A percentile compares a stretch with the other conserved stretches of the same genome.
These are phyloP conservation scores for Nomada ferruginata DNA, from an alignment of 2,888 invertebrate genomes.

Conservation along the genomic window DNA sequence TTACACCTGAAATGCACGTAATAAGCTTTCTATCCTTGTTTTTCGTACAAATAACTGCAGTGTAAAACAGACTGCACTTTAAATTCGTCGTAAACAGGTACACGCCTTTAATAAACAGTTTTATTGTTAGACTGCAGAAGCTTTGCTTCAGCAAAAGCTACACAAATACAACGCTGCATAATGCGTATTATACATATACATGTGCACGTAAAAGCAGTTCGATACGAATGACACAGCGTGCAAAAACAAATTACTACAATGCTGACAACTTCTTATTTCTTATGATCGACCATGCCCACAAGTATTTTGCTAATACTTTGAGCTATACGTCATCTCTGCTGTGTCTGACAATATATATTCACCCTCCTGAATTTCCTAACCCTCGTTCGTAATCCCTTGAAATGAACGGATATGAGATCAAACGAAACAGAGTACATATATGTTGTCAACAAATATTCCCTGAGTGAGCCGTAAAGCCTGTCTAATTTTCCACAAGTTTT, in stretches of 20 bases:
- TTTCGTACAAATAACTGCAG: not conserved
- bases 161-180: not conserved
- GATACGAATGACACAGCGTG: not conserved
- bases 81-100: not conserved
- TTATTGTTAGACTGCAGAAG: not conserved
- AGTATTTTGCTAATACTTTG: conserved; percentile 59
- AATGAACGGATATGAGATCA: conserved; percentile 33
- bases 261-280: conserved; percentile 31
- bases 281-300: conserved; percentile 38
- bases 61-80: not conserved
- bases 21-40: not conserved
- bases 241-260: conserved; percentile 41
- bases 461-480: too few species aligned
- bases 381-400: conserved; percentile 31
- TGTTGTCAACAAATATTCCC: not conserved
- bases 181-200: not conserved
- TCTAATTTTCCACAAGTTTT: too few species aligned
- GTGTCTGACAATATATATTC: conserved; percentile 27
- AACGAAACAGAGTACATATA: conserved; percentile 28
- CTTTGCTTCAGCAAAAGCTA: not conserved
- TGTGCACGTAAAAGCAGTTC: not conserved
- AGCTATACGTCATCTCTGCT: conserved; percentile 50
- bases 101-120: not conserved
- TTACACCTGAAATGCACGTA: not conserved
- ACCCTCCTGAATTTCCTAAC: conserved; percentile 32